These are phyloP conservation scores for Wiebesia pumilae DNA, from an alignment of 1,140 invertebrate species.

Conservation along the genomic window DNA sequence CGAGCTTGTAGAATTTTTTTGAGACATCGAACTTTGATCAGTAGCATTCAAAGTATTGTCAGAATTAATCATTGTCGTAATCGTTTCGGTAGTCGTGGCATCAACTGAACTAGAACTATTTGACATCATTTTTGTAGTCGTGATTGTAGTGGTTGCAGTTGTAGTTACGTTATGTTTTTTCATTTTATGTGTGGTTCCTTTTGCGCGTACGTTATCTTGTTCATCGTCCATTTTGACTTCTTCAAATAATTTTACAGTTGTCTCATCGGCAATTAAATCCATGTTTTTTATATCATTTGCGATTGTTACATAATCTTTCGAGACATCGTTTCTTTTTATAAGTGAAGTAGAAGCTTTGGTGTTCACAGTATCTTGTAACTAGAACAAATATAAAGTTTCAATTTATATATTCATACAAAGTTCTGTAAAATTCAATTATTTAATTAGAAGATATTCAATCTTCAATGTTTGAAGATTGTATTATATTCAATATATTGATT, in stretches of 20 bases:
- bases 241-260: slow-evolving; percentile 15
- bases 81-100: background rate
- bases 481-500: no score
- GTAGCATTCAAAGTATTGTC: background rate
- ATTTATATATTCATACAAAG: background rate
- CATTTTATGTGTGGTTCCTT: slow-evolving; percentile 34
- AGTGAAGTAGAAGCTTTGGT: background rate
- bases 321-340: background rate
- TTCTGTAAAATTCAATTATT: no score
- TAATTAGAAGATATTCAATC: no score
- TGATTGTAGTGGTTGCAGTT: background rate
- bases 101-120: background rate
- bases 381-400: background rate
- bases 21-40: background rate
- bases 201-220: background rate
- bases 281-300: background rate
- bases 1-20: background rate
- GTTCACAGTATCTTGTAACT: background rate
- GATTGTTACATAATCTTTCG: background rate
- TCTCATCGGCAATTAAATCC: slow-evolving; percentile 41
- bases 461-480: background rate
- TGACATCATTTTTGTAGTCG: slow-evolving; percentile 20
- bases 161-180: background rate
- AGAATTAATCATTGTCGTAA: background rate
- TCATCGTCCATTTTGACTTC: background rate